Evolutionary conservation across 1,140 invertebrate genomes (phyloP).

Genomic region (Trialeurodes vaporariorum): DNA sequence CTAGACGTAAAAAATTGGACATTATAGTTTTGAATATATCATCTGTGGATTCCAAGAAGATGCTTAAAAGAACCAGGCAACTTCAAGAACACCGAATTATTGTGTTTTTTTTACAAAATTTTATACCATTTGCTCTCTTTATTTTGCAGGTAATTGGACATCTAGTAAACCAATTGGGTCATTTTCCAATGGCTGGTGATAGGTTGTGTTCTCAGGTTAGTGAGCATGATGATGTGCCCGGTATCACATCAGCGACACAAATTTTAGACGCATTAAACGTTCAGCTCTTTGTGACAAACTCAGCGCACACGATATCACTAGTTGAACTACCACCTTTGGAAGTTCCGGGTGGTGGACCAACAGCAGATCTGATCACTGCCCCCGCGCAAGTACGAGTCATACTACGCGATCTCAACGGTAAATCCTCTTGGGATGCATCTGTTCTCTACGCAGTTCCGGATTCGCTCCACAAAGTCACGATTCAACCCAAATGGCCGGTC

Average conservation of each 20-base stretch:
- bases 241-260: constrained; percentile 40
- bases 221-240: constrained; percentile 82
- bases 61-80: too few relatives aligned
- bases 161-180: constrained; percentile 73
- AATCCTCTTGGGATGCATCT: constrained; percentile 91
- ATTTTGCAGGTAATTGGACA: constrained; percentile 50
- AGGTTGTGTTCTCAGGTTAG: constrained; percentile 73
- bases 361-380: constrained; percentile 47
- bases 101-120: background rate
- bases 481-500: constrained; percentile 4
- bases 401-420: constrained; percentile 86
- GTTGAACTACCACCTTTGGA: constrained; percentile 84
- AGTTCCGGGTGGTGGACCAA: constrained; percentile 70
- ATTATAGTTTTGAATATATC: too few relatives aligned
- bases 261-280: constrained; percentile 79
- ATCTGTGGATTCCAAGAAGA: too few relatives aligned
- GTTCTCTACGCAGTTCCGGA: constrained; percentile 66
- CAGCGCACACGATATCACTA: constrained; percentile 72
- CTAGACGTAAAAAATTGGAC: too few relatives aligned
- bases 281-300: constrained; percentile 76
- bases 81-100: background rate
- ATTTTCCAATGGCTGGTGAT: constrained; percentile 83
- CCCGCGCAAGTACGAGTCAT: constrained; percentile 59
- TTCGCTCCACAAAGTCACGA: background rate
- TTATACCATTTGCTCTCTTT: constrained; percentile 4